These are phyloP conservation scores for Nesospiza acunhae DNA, from an alignment of 2,113 vertebrate species.

Conservation along the genomic window DNA sequence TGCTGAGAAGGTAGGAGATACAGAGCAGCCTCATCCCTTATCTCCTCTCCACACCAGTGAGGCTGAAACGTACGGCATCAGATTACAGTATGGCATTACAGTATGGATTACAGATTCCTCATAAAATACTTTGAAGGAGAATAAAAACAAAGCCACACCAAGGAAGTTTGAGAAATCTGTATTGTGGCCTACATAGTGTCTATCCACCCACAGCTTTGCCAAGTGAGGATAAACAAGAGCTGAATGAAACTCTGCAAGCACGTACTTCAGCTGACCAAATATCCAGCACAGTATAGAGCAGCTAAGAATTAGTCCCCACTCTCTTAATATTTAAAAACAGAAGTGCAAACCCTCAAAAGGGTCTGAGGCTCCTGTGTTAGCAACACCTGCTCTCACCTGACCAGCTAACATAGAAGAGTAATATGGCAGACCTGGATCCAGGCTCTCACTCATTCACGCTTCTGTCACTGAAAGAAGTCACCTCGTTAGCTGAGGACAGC, in stretches of 20 bases:
- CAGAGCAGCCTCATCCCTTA: neutral
- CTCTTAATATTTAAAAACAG: neutral
- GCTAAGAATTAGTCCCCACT: neutral
- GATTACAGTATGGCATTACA: neutral
- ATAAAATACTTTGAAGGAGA: neutral
- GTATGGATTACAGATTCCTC: neutral
- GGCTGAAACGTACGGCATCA: accelerated
- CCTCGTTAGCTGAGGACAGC: neutral
- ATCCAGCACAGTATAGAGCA: neutral
- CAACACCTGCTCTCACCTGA: neutral
- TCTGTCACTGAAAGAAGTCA: neutral
- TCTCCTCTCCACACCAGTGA: neutral
- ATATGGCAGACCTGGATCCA: neutral
- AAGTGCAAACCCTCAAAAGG: neutral
- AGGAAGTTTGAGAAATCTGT: constrained; percentile 3
- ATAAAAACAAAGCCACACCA: constrained; percentile 4
- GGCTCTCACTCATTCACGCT: accelerated
- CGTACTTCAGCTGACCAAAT: constrained; percentile 19
- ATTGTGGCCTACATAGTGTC: constrained; percentile 45
- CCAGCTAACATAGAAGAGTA: neutral
- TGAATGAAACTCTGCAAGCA: constrained; percentile 13
- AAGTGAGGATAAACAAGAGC: constrained; percentile 46
- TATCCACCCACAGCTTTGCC: constrained; percentile 46
- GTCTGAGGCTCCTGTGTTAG: neutral
- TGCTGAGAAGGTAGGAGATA: neutral